Evolutionary conservation across 23 tunicate genomes (phyloP), one percentile per base, ranked within the genome.

Genomic region (Aplidium turbinatum): DNA sequence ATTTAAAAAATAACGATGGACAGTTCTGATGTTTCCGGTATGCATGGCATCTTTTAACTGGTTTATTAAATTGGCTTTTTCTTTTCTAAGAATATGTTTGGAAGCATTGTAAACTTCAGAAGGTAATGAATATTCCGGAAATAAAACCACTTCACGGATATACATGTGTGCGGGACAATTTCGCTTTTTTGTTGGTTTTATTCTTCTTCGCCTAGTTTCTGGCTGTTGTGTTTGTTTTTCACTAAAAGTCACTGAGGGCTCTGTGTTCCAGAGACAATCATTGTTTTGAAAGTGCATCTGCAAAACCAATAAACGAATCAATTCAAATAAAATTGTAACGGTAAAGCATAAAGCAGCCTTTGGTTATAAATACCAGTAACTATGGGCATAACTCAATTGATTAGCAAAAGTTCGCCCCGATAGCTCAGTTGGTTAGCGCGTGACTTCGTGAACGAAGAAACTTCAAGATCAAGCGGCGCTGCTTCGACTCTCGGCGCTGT

Each of bases 161-260:
- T 72, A 72, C 79, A 81, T 72, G 30, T 31, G 72, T 1, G 87
- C 87, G 1, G 87, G 79, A 40, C 87, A 81, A 50, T 72, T 81
- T 33, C 79, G 55, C 77, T 81, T 81, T 31, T 81, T 81, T 61
- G 87, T 9, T 20, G 79, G 87, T 29, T 60, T 72, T 2, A 32
- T 9, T 24, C 65, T 20, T 1, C 73, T 36, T 1, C 73, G 78
- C 36, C 57, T 80, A n/a, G n/a, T n/a, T n/a, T n/a, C n/a, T n/a
- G n/a, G n/a, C n/a, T n/a, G n/a, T n/a, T n/a, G n/a, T n/a, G n/a
- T n/a, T n/a, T n/a, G n/a, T n/a, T n/a, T n/a, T n/a, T n/a, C n/a
- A n/a, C n/a, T n/a, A n/a, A n/a, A n/a, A 42, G 50, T 42, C 11
- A 9, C 50, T 9, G 11, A 9, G 50, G 11, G 50, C 13, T 42